A percentile compares a stretch with the other conserved stretches of the same genome.
phyloP scores from a whole-genome alignment of 2,888 invertebrate genomes.

The Drosophila subsilvestris region DNA sequence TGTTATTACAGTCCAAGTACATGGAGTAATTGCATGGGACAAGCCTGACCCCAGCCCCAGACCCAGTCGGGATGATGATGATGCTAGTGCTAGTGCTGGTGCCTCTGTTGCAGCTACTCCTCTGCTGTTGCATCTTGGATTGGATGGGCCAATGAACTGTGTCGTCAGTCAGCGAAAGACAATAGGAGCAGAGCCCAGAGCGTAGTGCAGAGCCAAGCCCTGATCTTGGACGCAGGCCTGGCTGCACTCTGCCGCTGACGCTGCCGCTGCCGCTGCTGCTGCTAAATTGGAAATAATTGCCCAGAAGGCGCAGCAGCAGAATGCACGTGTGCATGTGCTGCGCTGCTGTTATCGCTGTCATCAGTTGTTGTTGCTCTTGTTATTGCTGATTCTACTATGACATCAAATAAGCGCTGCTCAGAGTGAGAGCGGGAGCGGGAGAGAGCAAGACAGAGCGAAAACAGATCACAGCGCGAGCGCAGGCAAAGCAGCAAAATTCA shows the following conservation, averaged over 20 bases:
- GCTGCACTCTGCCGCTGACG: slow-evolving; percentile 12
- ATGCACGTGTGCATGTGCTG: slow-evolving; percentile 69
- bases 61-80: slow-evolving; percentile 56
- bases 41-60: slow-evolving; percentile 46
- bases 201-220: slow-evolving; percentile 30
- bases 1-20: slow-evolving; percentile 77
- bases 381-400: slow-evolving; percentile 54
- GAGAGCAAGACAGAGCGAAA: slow-evolving; percentile 17
- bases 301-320: slow-evolving; percentile 52
- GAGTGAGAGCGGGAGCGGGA: slow-evolving; percentile 18
- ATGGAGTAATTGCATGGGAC: slow-evolving; percentile 75
- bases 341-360: slow-evolving; percentile 65
- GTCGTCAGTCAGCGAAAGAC: slow-evolving; percentile 58
- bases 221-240: slow-evolving; percentile 23
- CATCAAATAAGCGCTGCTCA: slow-evolving; percentile 55
- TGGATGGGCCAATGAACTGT: slow-evolving; percentile 70
- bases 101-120: slow-evolving; percentile 6
- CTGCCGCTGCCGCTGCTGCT: slow-evolving; percentile 47
- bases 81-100: slow-evolving; percentile 11
- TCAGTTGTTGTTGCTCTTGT: slow-evolving; percentile 54
- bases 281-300: slow-evolving; percentile 80
- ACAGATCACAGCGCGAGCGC: background rate
- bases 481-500: slow-evolving; percentile 1
- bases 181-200: slow-evolving; percentile 61
- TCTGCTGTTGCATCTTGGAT: slow-evolving; percentile 36